phyloP scores from a whole-genome alignment of 30 jellyfish, hydroid and myxozoan genomes.

The Mastigias papua region DNA sequence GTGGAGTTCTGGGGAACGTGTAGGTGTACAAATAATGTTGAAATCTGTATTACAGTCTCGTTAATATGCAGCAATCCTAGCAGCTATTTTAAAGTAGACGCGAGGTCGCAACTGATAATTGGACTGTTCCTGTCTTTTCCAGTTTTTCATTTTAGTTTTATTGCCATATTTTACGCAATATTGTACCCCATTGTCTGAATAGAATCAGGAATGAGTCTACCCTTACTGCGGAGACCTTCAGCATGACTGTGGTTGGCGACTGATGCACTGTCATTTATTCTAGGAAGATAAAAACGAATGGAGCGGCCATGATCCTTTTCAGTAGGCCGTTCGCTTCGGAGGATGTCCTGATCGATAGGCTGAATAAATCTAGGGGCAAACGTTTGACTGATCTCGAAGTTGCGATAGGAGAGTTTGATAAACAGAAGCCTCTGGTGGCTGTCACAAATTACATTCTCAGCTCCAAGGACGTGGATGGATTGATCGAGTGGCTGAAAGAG shows the following conservation, averaged over 20 bases:
- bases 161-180: no score
- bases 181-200: not conserved
- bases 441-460: constrained; percentile 49
- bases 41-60: no score
- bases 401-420: constrained; percentile 53
- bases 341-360: constrained; percentile 23
- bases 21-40: no score
- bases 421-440: constrained; percentile 39
- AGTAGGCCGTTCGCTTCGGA: constrained; percentile 49
- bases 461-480: constrained; percentile 14
- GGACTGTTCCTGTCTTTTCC: no score
- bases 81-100: no score
- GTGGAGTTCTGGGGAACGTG: no score
- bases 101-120: no score
- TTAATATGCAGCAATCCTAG: no score
- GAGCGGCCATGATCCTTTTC: constrained; percentile 34
- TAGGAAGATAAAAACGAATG: constrained; percentile 50
- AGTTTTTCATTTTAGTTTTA: no score
- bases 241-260: not conserved
- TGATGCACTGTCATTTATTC: not conserved
- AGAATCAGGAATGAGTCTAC: no score
- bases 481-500: constrained; percentile 35
- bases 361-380: constrained; percentile 39
- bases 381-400: constrained; percentile 56
- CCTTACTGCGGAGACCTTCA: not conserved